Evolutionary conservation across 1,140 invertebrate genomes (phyloP).

Genomic region (Meloidogyne hapla): DNA sequence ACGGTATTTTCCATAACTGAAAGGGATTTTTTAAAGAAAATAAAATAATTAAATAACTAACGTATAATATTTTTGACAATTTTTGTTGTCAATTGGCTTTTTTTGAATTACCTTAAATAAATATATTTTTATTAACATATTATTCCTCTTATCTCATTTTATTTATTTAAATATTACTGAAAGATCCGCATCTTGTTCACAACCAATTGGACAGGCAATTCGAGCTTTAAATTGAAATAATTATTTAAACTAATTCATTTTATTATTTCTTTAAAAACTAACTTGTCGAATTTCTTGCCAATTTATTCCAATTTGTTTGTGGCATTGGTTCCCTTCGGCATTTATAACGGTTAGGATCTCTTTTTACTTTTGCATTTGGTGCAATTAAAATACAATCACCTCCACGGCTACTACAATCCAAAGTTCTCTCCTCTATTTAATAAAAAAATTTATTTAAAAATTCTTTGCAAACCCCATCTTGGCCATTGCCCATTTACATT

Average conservation of each 20-base stretch:
- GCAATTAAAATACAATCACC: constrained; percentile 36
- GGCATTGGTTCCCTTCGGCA: constrained; percentile 55
- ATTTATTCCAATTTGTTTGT: constrained; percentile 52
- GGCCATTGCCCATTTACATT: constrained; percentile 36
- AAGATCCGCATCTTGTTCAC: constrained; percentile 53
- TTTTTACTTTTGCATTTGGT: constrained; percentile 31
- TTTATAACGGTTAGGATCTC: constrained; percentile 39
- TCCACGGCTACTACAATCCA: constrained; percentile 38
- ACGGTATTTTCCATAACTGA: constrained; percentile 54
- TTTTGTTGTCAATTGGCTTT: constrained; percentile 50
- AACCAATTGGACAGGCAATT: constrained; percentile 55
- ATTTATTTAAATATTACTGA: constrained; percentile 38
- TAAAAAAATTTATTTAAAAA: background rate
- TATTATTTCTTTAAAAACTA: background rate
- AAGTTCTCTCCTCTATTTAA: constrained; percentile 45
- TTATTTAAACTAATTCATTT: constrained; percentile 1
- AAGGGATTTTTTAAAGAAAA: background rate
- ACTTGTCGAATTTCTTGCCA: constrained; percentile 45
- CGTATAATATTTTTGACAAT: constrained; percentile 60
- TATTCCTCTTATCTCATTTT: background rate
- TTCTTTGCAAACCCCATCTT: constrained; percentile 30
- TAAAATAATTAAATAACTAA: background rate
- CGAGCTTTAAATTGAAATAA: constrained; percentile 30
- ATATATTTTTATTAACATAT: background rate
- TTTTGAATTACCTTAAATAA: constrained; percentile 51